Percentiles rank a stretch among this genome's conserved stretches.
phyloP scores from a whole-genome alignment of 2,888 invertebrate species.

The Azorinus chamasolen region DNA sequence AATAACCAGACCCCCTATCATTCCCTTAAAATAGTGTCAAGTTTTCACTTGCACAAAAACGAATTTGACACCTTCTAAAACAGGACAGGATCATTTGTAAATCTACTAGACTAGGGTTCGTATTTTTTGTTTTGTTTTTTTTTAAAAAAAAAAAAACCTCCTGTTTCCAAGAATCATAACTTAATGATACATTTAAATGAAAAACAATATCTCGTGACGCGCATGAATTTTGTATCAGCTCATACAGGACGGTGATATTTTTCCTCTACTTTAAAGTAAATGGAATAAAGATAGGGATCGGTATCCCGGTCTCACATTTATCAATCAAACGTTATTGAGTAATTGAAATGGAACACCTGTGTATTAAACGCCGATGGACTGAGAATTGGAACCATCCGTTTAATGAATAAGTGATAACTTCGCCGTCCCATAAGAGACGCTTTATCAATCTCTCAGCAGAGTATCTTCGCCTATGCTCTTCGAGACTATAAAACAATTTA shows the following conservation, averaged over 20 bases:
- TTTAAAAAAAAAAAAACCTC: too few species aligned
- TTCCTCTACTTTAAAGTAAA: background rate
- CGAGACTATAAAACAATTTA: slow-evolving; percentile 8
- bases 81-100: too few species aligned
- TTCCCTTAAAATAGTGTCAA: too few species aligned
- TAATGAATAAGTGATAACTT: slow-evolving; percentile 53
- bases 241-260: too few species aligned
- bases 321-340: slow-evolving; percentile 41
- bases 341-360: slow-evolving; percentile 46
- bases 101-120: too few species aligned
- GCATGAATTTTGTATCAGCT: slow-evolving; percentile 4
- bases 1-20: too few species aligned
- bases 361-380: slow-evolving; percentile 29
- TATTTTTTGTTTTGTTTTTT: too few species aligned
- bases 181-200: too few species aligned
- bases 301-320: slow-evolving; percentile 4
- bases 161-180: too few species aligned
- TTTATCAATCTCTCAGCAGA: slow-evolving; percentile 35
- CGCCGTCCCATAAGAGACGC: slow-evolving; percentile 27
- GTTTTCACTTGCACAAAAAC: too few species aligned
- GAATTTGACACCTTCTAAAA: too few species aligned
- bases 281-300: slow-evolving; percentile 3
- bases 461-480: slow-evolving; percentile 13
- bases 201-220: background rate
- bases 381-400: slow-evolving; percentile 8